Evolutionary conservation across 2,888 invertebrate species (phyloP).

Genomic region (Meteorus cinctellus): DNA sequence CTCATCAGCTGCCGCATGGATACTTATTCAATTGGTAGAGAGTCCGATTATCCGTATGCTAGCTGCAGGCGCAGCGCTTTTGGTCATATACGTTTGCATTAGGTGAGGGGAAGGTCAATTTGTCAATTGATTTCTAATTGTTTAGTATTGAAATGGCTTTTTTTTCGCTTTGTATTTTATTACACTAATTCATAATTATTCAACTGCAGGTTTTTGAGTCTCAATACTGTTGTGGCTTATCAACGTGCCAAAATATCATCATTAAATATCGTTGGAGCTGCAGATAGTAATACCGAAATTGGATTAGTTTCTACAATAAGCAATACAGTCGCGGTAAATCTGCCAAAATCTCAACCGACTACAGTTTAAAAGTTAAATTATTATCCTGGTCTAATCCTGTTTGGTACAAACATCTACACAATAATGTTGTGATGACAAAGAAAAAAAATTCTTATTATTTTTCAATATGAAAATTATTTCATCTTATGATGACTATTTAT

Average conservation of each 20-base stretch:
- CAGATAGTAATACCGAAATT: conserved; percentile 52
- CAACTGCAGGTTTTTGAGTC: conserved; percentile 84
- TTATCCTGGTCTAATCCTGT: conserved; percentile 3
- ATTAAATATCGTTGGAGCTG: conserved; percentile 80
- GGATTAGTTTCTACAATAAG: conserved; percentile 74
- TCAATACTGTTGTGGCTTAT: conserved; percentile 92
- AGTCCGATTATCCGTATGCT: conserved; percentile 86
- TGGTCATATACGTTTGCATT: conserved; percentile 89
- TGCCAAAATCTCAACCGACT: conserved; percentile 65
- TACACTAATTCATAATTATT: conserved; percentile 35
- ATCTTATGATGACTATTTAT: conserved; percentile 42
- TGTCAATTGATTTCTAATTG: not conserved
- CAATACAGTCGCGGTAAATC: conserved; percentile 74
- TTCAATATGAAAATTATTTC: conserved; percentile 36
- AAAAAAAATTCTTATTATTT: conserved; percentile 8
- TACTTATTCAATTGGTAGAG: conserved; percentile 84
- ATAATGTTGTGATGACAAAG: conserved; percentile 13
- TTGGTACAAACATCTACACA: conserved; percentile 25
- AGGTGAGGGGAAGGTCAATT: conserved; percentile 75
- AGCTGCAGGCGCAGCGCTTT: conserved; percentile 86
- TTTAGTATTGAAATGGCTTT: not conserved
- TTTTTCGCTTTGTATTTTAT: not conserved
- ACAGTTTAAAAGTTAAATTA: conserved; percentile 45
- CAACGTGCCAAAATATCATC: conserved; percentile 92
- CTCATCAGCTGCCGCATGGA: conserved; percentile 86